Evolutionary conservation across 2,797 vertebrate species (phyloP).

Genomic region (Atherinosoma microstoma): DNA sequence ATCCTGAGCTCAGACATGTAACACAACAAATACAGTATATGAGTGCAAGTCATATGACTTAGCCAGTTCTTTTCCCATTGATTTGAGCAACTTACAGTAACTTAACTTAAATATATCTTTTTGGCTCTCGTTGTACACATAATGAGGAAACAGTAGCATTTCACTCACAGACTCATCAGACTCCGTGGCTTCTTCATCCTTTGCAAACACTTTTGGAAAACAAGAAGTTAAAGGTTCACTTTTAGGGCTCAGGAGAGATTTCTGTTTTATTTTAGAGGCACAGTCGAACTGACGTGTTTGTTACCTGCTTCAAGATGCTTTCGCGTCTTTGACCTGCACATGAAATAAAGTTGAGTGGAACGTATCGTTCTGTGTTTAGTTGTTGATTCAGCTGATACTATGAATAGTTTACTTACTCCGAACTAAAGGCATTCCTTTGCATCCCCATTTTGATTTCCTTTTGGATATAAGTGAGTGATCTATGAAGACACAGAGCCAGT

Average conservation of each 20-base stretch:
- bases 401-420: constrained; percentile 34
- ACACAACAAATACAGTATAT: not conserved
- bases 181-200: constrained; percentile 22
- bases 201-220: constrained; percentile 25
- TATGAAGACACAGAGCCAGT: constrained; percentile 11
- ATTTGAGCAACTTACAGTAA: not conserved
- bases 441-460: constrained; percentile 53
- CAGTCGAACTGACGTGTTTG: not conserved
- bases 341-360: not conserved
- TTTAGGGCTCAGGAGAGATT: not conserved
- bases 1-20: constrained; percentile 29
- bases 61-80: no score
- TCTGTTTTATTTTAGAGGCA: not conserved
- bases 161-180: constrained; percentile 59
- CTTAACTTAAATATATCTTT: not conserved
- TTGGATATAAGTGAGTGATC: constrained; percentile 58
- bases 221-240: not conserved
- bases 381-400: not conserved
- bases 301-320: constrained; percentile 36
- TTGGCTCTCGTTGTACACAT: not conserved
- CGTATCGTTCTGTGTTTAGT: not conserved
- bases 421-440: constrained; percentile 17
- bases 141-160: not conserved
- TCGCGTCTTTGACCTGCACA: constrained; percentile 23
- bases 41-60: no score